A percentile compares a stretch with the other conserved stretches of the same genome.
Conservation (phyloP, 2,797 vertebrate species). For the Prunella strophiata region DNA sequence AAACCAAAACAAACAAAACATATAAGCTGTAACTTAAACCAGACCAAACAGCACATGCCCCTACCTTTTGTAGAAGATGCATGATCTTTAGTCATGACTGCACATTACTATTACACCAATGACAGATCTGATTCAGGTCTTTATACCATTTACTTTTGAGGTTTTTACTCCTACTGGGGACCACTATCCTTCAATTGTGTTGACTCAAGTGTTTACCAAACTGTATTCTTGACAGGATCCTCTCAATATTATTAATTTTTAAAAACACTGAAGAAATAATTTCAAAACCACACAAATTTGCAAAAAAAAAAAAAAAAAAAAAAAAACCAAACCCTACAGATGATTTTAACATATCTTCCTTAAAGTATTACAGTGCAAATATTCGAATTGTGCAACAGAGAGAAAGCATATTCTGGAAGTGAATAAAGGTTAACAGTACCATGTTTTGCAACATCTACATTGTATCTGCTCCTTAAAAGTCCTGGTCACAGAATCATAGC, state of each 20-base stretch:
- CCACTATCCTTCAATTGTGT: background rate
- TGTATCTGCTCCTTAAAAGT: background rate
- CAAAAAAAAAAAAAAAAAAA: background rate
- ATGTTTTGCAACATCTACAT: background rate
- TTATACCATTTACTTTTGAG: background rate
- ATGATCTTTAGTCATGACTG: background rate
- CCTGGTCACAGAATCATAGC: background rate
- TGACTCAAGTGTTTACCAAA: background rate
- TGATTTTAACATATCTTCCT: background rate
- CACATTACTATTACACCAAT: background rate
- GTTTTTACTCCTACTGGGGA: background rate
- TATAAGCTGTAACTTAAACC: background rate
- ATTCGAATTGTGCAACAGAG: background rate
- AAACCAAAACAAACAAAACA: background rate
- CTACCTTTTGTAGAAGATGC: background rate
- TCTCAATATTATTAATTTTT: background rate
- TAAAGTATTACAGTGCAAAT: background rate
- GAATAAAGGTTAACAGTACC: background rate
- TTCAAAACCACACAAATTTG: background rate
- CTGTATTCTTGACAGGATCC: background rate
- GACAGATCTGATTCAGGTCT: background rate
- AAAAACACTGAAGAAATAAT: background rate
- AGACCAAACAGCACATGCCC: background rate
- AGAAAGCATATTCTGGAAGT: background rate
- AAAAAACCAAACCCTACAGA: fast-evolving